Percentiles rank a stretch among this genome's conserved stretches.
Conservation (phyloP, 2,888 invertebrate genomes). For the Barypeithes pellucidus region DNA sequence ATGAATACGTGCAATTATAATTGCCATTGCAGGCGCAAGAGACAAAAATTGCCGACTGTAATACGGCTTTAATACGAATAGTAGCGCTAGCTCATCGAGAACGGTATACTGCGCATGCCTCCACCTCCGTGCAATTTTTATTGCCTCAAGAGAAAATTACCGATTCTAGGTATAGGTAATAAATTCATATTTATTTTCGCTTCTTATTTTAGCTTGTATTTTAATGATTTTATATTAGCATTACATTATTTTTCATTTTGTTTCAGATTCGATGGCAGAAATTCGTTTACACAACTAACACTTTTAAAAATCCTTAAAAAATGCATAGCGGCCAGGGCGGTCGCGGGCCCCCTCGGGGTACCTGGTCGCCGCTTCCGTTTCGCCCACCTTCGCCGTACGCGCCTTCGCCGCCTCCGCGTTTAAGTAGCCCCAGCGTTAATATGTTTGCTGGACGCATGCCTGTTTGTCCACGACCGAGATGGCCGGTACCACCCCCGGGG, state of each 20-base stretch:
- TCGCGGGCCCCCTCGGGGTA: constrained; percentile 67
- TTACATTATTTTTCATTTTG: constrained; percentile 34
- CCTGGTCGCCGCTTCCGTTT: constrained; percentile 78
- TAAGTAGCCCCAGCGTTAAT: constrained; percentile 69
- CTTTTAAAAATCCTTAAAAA: constrained; percentile 59
- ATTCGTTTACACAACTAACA: constrained; percentile 45
- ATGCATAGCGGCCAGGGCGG: constrained; percentile 67
- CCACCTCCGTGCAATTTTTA: no score
- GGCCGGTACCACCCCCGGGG: constrained; percentile 74
- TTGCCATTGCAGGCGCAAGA: no score
- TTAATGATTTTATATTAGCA: no score
- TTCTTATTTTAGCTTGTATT: no score
- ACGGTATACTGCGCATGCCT: no score
- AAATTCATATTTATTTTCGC: no score
- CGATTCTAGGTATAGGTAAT: no score
- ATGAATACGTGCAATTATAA: no score
- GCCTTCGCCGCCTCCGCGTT: constrained; percentile 82
- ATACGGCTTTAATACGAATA: no score
- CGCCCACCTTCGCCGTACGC: constrained; percentile 85
- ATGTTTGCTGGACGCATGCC: constrained; percentile 71
- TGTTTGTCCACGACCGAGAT: constrained; percentile 79
- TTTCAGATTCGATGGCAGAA: constrained; percentile 60
- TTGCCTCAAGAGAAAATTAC: no score
- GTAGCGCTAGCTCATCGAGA: no score
- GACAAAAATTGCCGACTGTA: no score